phyloP scores from a whole-genome alignment of 2,888 invertebrate genomes.

The Thalpophila matura region DNA sequence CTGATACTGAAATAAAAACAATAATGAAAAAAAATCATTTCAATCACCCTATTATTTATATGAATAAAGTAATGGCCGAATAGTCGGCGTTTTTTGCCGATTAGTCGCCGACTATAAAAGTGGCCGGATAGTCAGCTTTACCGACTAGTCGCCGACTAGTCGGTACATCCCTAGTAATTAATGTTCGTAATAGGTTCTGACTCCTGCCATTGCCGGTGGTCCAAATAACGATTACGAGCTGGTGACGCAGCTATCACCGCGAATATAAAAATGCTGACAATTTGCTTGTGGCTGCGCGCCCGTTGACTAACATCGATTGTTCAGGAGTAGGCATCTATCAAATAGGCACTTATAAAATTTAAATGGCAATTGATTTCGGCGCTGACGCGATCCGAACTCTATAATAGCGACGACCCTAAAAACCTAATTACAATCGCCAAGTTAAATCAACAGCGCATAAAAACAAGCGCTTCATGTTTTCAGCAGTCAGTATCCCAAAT shows the following conservation, averaged over 20 bases:
- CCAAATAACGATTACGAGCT: slow-evolving; percentile 2
- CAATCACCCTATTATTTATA: too few species aligned
- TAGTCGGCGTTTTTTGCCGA: too few species aligned
- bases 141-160: too few species aligned
- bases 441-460: slow-evolving; percentile 37
- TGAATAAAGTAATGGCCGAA: too few species aligned
- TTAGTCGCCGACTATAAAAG: too few species aligned
- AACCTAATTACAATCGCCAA: slow-evolving; percentile 37
- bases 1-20: too few species aligned
- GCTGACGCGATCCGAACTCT: slow-evolving; percentile 31
- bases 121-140: too few species aligned
- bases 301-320: slow-evolving; percentile 31
- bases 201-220: neutral
- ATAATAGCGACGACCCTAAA: slow-evolving; percentile 36
- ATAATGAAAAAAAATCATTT: too few species aligned
- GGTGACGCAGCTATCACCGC: slow-evolving; percentile 3
- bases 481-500: slow-evolving; percentile 47
- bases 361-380: slow-evolving; percentile 21
- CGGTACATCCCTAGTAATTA: too few species aligned
- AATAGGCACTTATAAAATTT: too few species aligned
- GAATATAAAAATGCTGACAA: slow-evolving; percentile 26
- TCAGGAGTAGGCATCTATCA: slow-evolving; percentile 16
- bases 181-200: neutral
- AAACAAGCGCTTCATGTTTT: slow-evolving; percentile 39
- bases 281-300: slow-evolving; percentile 1